Base-by-base conservation (phyloP, 2,888 invertebrate genomes). In the Mimachlamys varia region DNA sequence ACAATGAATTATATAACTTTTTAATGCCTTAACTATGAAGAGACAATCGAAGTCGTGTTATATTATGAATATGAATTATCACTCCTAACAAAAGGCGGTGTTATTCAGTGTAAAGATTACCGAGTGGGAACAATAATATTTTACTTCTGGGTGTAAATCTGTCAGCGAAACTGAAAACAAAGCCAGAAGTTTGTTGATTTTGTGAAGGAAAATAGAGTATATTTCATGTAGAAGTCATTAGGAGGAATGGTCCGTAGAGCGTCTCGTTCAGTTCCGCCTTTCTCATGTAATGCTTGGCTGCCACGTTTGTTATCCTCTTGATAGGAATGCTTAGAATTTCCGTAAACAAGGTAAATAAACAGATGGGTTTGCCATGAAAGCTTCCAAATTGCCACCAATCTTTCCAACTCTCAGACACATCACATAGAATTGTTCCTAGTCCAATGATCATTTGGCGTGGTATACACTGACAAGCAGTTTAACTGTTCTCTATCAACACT, bases 281-380 rank as follows among this genome's bases (percentile, higher is more conserved):
- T 7, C 22, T 58, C 58, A 76, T 76, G 76, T 76, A 33, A 76
- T 22, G 33, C 76, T 76, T 13, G 12, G 13, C 22, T 76, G 12
- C 33, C 27, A 33, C 33, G 33, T 76, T 76, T 76, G 76, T 76
- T 76, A 33, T 76, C 3, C 33, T 1, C 27, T 76, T 76, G 33
- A 76, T 76, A 76, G 76, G 76, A 76, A 76, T 76, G 76, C 76
- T 33, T 76, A 76, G 76, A 76, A 76, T 76, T 33, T 27, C 27
- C 13, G 33, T 33, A 33, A 33, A 33, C 17, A 17, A 33, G 12
- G 33, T 76, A 76, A 76, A 27, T 33, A 27, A 76, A 76, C 76
- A 76, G 33, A 76, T 76, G 76, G 76, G 33, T 33, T 76, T 19
- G 76, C 12, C 33, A 76, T 76, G 33, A 76, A 27, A 76, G 76